phyloP scores from a whole-genome alignment of 2,113 vertebrate species.

The Regulus satrapa region DNA sequence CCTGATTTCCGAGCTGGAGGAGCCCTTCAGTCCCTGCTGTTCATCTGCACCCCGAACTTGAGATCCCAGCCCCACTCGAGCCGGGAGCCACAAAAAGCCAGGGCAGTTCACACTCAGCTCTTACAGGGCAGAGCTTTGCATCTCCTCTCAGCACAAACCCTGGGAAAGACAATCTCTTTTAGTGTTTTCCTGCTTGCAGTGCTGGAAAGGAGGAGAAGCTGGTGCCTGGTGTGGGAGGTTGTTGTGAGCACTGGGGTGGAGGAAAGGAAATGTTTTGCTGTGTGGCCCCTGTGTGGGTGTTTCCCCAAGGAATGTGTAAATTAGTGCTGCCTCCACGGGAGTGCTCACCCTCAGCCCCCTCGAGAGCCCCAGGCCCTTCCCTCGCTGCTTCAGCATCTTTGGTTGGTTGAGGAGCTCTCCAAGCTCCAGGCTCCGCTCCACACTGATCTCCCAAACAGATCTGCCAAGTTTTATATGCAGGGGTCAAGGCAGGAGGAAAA shows the following conservation, averaged over 20 bases:
- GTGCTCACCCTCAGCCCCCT: background rate
- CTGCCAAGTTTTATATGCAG: background rate
- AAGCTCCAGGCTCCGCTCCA: background rate
- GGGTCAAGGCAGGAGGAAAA: background rate
- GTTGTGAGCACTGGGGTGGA: rapidly evolving
- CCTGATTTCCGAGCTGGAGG: background rate
- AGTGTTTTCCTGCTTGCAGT: background rate
- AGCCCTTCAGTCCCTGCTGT: background rate
- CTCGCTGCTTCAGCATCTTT: background rate
- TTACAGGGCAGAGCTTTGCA: background rate
- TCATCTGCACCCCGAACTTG: background rate
- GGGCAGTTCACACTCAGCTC: background rate
- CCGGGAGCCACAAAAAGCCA: background rate
- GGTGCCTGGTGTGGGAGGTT: rapidly evolving
- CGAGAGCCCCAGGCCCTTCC: background rate
- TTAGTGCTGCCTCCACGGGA: rapidly evolving
- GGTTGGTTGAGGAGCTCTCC: background rate
- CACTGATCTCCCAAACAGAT: background rate
- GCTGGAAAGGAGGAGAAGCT: background rate
- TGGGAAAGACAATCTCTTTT: background rate
- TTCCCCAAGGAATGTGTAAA: background rate
- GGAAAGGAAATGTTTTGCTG: background rate
- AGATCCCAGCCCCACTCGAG: background rate
- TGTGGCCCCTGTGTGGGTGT: background rate
- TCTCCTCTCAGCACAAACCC: background rate